Evolutionary conservation across 2,113 vertebrate genomes (phyloP).

Genomic region (Argyrosomus japonicus): DNA sequence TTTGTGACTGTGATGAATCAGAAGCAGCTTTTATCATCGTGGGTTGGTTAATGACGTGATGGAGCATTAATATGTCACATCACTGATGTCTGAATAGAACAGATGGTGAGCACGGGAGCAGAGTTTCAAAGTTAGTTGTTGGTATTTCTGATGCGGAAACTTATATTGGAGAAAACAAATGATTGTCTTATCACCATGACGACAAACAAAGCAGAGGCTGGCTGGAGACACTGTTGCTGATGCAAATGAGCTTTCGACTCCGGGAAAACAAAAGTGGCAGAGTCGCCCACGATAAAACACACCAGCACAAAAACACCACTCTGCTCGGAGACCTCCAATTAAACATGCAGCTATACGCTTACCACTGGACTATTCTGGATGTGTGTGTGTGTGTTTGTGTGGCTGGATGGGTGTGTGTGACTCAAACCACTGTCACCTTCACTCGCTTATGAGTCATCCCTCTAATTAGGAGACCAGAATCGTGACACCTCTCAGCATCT

Average conservation of each 20-base stretch:
- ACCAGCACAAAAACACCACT: slow-evolving; percentile 27
- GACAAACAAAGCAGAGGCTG: slow-evolving; percentile 17
- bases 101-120: background rate
- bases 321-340: slow-evolving; percentile 35
- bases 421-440: slow-evolving; percentile 30
- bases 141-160: background rate
- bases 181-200: background rate
- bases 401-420: slow-evolving; percentile 6
- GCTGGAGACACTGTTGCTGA: slow-evolving; percentile 17
- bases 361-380: background rate
- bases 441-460: slow-evolving; percentile 31
- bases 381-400: slow-evolving; percentile 18
- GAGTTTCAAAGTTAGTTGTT: background rate
- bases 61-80: background rate
- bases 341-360: background rate
- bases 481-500: slow-evolving; percentile 18
- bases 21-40: slow-evolving; percentile 5
- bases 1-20: background rate
- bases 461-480: slow-evolving; percentile 24
- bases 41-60: background rate
- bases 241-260: slow-evolving; percentile 41
- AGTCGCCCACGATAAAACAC: slow-evolving; percentile 20
- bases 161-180: background rate
- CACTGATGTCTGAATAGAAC: background rate
- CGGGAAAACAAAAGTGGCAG: slow-evolving; percentile 26